Evolutionary conservation across 2,888 invertebrate genomes (phyloP).

Genomic region (Cynaeus angustus): DNA sequence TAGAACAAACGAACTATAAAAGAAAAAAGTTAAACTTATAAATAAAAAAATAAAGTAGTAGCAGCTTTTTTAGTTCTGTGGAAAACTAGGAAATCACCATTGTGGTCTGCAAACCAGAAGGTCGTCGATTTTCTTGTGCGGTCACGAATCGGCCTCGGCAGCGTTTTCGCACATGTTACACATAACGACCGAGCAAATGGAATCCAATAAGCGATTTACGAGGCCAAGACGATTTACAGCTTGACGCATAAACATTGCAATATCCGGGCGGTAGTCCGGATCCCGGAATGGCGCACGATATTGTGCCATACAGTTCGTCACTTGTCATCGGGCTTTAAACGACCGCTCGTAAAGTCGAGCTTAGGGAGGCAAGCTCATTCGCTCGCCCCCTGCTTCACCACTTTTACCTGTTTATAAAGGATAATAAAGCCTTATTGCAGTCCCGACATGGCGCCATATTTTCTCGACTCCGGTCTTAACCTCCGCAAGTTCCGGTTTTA

Average conservation of each 20-base stretch:
- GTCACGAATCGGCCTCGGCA: conserved; percentile 38
- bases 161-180: conserved; percentile 50
- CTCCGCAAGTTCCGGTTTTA: conserved; percentile 61
- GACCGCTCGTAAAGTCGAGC: conserved; percentile 63
- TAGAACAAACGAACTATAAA: no score
- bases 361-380: conserved; percentile 59
- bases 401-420: conserved; percentile 71
- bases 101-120: no score
- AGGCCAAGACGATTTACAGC: conserved; percentile 56
- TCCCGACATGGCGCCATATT: conserved; percentile 67
- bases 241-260: conserved; percentile 57
- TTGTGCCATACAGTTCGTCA: conserved; percentile 58
- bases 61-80: no score
- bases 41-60: no score
- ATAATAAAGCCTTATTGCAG: conserved; percentile 71
- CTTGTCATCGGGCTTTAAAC: conserved; percentile 64
- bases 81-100: no score
- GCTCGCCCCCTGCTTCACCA: conserved; percentile 58
- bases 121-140: conserved; percentile 29
- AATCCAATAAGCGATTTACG: conserved; percentile 60
- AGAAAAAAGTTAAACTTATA: no score
- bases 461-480: conserved; percentile 63
- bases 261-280: conserved; percentile 54
- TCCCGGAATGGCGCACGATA: conserved; percentile 51
- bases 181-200: conserved; percentile 54